phyloP scores from a whole-genome alignment of 2,113 vertebrate species.

The Phyllostomus hastatus region DNA sequence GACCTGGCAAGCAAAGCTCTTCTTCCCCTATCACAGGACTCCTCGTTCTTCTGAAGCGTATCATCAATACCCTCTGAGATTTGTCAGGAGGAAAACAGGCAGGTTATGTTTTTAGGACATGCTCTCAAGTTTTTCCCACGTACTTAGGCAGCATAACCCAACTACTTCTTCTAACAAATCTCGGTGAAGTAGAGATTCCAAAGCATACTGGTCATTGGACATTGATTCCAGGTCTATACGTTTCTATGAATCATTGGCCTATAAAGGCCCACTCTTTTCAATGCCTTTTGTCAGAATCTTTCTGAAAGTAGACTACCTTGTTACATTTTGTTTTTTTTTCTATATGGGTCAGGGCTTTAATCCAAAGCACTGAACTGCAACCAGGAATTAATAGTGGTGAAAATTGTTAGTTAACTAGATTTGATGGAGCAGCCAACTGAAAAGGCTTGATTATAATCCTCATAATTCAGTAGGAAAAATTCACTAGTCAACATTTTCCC shows the following conservation, averaged over 20 bases:
- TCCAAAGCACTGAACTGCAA: conserved; percentile 39
- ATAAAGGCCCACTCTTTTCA: background rate
- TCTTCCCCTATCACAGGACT: background rate
- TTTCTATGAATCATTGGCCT: conserved; percentile 34
- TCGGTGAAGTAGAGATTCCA: conserved; percentile 35
- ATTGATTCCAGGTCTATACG: conserved; percentile 30
- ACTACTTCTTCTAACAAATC: conserved; percentile 23
- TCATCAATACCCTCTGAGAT: background rate
- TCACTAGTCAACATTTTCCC: conserved; percentile 66
- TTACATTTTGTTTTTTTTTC: conserved; percentile 53
- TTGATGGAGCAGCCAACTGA: conserved; percentile 28
- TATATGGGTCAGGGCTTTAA: conserved; percentile 47
- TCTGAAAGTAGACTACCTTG: conserved; percentile 40
- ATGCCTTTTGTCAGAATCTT: conserved; percentile 32
- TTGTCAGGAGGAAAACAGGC: background rate
- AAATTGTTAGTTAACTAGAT: conserved; percentile 51
- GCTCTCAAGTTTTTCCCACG: background rate
- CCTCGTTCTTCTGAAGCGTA: background rate
- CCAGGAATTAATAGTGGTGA: conserved; percentile 51
- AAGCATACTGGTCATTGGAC: conserved; percentile 18
- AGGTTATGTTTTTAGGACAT: background rate
- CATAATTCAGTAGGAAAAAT: conserved; percentile 68
- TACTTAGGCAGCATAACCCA: conserved; percentile 7
- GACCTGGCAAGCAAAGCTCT: background rate
- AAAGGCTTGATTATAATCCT: conserved; percentile 47